A percentile compares a stretch with the other conserved stretches of the same genome.
Conservation (phyloP, 2,888 invertebrate species). For the Dynastes grantii region DNA sequence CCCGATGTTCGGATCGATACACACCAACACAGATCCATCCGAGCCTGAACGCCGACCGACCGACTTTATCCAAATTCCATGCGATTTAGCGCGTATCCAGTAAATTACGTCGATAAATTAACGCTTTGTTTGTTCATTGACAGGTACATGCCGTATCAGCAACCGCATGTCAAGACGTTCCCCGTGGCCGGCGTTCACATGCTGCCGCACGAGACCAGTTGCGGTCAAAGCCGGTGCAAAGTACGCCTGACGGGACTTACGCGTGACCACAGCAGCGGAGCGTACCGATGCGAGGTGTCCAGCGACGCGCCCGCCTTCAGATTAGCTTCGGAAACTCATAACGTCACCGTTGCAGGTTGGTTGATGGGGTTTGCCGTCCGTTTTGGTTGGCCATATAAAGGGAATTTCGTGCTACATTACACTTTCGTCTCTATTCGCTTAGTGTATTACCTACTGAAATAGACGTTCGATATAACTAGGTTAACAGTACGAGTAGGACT, state of each 20-base stretch:
- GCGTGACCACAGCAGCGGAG: slow-evolving; percentile 69
- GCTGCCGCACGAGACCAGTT: slow-evolving; percentile 61
- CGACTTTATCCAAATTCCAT: slow-evolving; percentile 34
- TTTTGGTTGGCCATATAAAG: not conserved
- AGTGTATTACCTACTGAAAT: not conserved
- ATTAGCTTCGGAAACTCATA: slow-evolving; percentile 73
- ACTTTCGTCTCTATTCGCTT: not conserved
- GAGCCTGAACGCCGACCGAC: too few relatives aligned
- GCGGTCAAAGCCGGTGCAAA: slow-evolving; percentile 66
- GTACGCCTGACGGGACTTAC: slow-evolving; percentile 68
- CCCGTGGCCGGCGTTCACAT: slow-evolving; percentile 68
- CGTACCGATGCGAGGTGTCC: slow-evolving; percentile 77
- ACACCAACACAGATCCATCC: too few relatives aligned
- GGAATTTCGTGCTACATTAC: slow-evolving; percentile 9
- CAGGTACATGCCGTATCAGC: slow-evolving; percentile 64
- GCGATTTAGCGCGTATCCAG: slow-evolving; percentile 33
- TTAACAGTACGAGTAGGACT: not conserved
- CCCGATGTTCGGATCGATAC: too few relatives aligned
- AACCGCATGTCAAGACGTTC: slow-evolving; percentile 65
- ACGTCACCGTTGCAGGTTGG: slow-evolving; percentile 76
- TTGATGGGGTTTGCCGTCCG: slow-evolving; percentile 20
- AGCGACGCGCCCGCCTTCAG: slow-evolving; percentile 76
- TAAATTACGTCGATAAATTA: slow-evolving; percentile 49
- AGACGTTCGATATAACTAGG: not conserved
- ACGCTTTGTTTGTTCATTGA: slow-evolving; percentile 55